These are phyloP conservation scores for Bufo bufo DNA, from an alignment of 2,113 vertebrate species.

Conservation along the genomic window DNA sequence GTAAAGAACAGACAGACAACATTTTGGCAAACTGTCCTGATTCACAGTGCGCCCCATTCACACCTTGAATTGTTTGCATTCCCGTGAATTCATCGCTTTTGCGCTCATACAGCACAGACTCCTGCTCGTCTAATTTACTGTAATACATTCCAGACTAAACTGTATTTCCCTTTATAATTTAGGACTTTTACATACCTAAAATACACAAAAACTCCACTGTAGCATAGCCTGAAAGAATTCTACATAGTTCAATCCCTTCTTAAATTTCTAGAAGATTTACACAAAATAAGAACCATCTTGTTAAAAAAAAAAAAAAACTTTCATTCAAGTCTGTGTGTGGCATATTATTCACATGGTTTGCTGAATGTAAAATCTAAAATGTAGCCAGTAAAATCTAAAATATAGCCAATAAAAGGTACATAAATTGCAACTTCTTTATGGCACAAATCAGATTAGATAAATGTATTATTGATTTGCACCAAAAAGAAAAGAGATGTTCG, in stretches of 20 bases:
- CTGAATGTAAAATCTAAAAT: too few relatives aligned
- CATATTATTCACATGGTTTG: too few relatives aligned
- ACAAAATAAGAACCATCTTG: not conserved
- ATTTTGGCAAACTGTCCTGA: slow-evolving; percentile 17
- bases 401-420: too few relatives aligned
- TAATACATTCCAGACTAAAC: not conserved
- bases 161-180: too few relatives aligned
- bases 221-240: not conserved
- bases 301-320: not conserved
- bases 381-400: too few relatives aligned
- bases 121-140: not conserved
- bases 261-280: not conserved
- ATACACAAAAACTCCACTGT: too few relatives aligned
- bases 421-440: too few relatives aligned
- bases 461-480: too few relatives aligned
- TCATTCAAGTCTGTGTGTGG: too few relatives aligned
- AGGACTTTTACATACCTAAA: too few relatives aligned
- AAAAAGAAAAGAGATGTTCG: too few relatives aligned
- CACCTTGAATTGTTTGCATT: not conserved
- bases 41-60: not conserved
- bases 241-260: not conserved
- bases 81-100: not conserved
- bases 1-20: slow-evolving; percentile 32
- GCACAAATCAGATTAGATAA: too few relatives aligned
- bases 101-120: not conserved